Evolutionary conservation across 2,888 invertebrate species (phyloP).

Genomic region (Orchestes rusci): DNA sequence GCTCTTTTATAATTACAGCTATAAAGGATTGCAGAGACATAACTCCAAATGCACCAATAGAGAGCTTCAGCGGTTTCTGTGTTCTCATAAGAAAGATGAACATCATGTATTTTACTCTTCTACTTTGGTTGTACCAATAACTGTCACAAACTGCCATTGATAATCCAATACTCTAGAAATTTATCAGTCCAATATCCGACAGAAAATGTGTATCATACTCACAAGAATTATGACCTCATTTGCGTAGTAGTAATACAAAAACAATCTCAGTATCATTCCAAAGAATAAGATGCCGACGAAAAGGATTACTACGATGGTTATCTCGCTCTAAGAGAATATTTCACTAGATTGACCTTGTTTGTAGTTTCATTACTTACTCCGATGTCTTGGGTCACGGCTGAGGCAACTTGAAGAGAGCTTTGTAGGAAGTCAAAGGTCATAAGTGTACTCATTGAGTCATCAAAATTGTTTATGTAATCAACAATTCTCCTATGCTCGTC

Average conservation of each 20-base stretch:
- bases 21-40: slow-evolving; percentile 12
- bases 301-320: not conserved
- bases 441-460: slow-evolving; percentile 12
- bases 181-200: too few species aligned
- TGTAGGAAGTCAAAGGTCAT: slow-evolving; percentile 22
- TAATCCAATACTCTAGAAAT: slow-evolving; percentile 9
- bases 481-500: not conserved
- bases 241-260: slow-evolving; percentile 1
- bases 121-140: slow-evolving; percentile 5
- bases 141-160: slow-evolving; percentile 8
- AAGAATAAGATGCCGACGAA: not conserved
- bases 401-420: slow-evolving; percentile 20
- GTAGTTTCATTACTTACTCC: too few species aligned
- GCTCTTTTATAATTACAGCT: too few species aligned
- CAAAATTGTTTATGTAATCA: slow-evolving; percentile 16
- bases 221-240: slow-evolving; percentile 5
- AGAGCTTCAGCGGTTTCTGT: slow-evolving; percentile 4
- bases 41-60: slow-evolving; percentile 9
- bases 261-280: not conserved
- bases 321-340: not conserved
- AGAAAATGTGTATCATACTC: too few species aligned
- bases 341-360: too few species aligned
- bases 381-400: slow-evolving; percentile 14
- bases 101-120: slow-evolving; percentile 11
- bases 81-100: slow-evolving; percentile 8